These are phyloP conservation scores for Oceanites oceanicus DNA, from an alignment of 2,113 vertebrate genomes.

Conservation along the genomic window DNA sequence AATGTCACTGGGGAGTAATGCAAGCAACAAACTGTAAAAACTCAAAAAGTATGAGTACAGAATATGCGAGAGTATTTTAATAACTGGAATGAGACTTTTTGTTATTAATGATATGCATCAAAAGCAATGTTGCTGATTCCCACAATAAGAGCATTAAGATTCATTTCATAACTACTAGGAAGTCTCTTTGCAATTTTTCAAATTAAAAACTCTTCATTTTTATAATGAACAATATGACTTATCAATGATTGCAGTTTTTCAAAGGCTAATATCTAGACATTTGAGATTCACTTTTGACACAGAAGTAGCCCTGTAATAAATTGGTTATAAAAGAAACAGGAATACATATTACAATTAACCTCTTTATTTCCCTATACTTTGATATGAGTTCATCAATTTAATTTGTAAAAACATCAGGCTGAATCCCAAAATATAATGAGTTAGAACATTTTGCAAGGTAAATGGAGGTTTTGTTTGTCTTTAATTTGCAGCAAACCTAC, in stretches of 20 bases:
- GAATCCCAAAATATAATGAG: conserved; percentile 7
- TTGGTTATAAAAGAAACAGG: not conserved
- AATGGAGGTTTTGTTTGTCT: not conserved
- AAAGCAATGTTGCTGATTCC: conserved; percentile 17
- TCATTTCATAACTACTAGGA: conserved; percentile 17
- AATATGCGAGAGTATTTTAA: not conserved
- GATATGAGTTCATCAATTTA: not conserved
- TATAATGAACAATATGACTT: conserved; percentile 4
- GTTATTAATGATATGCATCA: conserved; percentile 40
- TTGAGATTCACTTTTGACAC: not conserved
- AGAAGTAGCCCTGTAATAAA: not conserved
- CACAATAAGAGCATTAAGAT: conserved; percentile 46
- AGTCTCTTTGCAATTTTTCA: conserved; percentile 40
- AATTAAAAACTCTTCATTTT: conserved; percentile 31
- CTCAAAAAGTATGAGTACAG: not conserved
- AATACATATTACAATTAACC: conserved; percentile 8
- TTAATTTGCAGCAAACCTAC: not conserved
- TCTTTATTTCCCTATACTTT: not conserved
- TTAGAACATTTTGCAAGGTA: not conserved
- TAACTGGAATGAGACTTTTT: conserved; percentile 13
- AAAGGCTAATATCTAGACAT: not conserved
- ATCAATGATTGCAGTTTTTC: conserved; percentile 16
- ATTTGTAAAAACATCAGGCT: not conserved
- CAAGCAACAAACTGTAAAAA: conserved; percentile 32
- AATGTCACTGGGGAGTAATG: conserved; percentile 35